Conservation (phyloP, 1,140 invertebrate genomes). For the Cydia strobilella region DNA sequence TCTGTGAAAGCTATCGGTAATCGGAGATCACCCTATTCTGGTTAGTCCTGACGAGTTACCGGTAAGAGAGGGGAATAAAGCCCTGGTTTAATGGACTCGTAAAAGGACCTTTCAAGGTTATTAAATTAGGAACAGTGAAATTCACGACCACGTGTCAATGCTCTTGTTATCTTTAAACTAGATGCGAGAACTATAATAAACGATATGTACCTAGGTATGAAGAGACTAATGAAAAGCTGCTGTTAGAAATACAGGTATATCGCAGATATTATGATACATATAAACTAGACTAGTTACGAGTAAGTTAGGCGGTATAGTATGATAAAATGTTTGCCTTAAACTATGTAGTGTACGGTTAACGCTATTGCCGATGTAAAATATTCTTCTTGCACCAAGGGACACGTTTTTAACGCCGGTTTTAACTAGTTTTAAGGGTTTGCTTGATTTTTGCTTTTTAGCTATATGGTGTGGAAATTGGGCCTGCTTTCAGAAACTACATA, state of each 20-base stretch:
- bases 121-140: conserved; percentile 19
- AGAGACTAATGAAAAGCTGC: not conserved
- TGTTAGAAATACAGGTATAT: not conserved
- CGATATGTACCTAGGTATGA: not conserved
- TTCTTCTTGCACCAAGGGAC: no score
- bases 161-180: not conserved
- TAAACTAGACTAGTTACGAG: no score
- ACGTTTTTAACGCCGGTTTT: no score
- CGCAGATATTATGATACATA: no score
- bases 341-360: no score
- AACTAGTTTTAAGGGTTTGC: no score
- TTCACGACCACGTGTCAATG: conserved; percentile 2
- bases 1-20: not conserved
- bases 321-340: no score
- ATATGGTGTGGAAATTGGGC: no score
- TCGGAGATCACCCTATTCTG: not conserved
- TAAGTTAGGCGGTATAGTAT: no score
- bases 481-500: no score
- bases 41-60: not conserved
- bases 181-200: not conserved
- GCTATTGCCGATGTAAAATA: no score
- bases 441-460: no score
- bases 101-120: conserved; percentile 17
- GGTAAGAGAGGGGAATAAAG: not conserved
- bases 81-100: conserved; percentile 17